Evolutionary conservation across 2,888 invertebrate genomes (phyloP), one percentile per base, ranked within the genome.

Genomic region (Euspilapteryx auroguttella): DNA sequence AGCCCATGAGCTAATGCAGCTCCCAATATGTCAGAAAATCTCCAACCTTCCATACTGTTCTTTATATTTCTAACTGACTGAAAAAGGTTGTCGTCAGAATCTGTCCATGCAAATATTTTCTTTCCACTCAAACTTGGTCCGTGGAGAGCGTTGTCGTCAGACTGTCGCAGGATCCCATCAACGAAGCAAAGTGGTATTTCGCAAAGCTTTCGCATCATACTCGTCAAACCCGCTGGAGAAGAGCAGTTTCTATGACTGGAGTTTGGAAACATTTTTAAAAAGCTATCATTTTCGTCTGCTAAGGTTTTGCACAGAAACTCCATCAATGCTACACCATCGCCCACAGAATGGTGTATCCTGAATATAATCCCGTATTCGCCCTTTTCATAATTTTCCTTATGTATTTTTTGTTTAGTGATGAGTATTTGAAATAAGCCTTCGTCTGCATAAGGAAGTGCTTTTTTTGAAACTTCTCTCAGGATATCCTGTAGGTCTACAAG

Each of bases 311-410:
- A 49, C 9, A 80, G 44, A 32, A 80, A 48, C 30, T 69, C 58
- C 21, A 79, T 44, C 7, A 81, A 42, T 3, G 78, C 65, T 1
- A 73, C 62, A 2, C 80, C 79, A 38, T 80, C 79, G 1, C 79
- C 79, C 1, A 80, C 42, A 4, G 77, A 57, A 45, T 80, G 80
- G 42, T 81, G 79, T 29, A 80, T 55, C 32, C 79, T 62, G 36
- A 79, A 71, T 31, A 80, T 42, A 17, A 80, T 47, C 2, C 76
- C 76, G 49, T 59, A 48, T 32, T 55, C 38, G 15, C 45, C 39
- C 33, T 39, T 35, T 33, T 37, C 28, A 12, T 45, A 34, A 22
- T 38, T 28, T 22, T 40, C 31, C 41, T 42, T 44, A 36, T 38
- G 42, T 26, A 50, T 34, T 35, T 40, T 47, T 33, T 56, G 44